Evolutionary conservation across 2,113 vertebrate species (phyloP).

Genomic region (Neoarius graeffei): DNA sequence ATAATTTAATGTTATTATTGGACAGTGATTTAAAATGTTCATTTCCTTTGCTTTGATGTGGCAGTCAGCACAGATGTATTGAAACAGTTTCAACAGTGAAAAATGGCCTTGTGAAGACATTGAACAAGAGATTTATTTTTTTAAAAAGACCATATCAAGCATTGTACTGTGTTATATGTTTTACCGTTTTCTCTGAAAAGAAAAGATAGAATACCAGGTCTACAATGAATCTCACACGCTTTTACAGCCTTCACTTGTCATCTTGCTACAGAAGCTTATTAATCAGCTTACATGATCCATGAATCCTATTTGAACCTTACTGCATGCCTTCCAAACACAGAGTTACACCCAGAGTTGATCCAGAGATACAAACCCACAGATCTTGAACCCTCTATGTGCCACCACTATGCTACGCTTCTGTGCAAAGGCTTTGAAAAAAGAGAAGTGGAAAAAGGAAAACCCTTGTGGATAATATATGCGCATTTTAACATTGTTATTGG

Average conservation of each 20-base stretch:
- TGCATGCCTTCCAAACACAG: neutral
- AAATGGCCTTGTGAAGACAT: neutral
- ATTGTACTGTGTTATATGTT: neutral
- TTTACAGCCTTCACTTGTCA: neutral
- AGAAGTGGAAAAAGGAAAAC: neutral
- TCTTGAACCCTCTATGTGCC: neutral
- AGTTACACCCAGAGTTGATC: neutral
- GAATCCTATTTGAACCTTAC: neutral
- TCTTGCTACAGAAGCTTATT: neutral
- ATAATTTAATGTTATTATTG: neutral
- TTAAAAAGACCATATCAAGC: neutral
- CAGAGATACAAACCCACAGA: slow-evolving; percentile 1
- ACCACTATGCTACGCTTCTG: neutral
- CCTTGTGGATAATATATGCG: neutral
- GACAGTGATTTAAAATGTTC: neutral
- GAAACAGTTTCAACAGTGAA: neutral
- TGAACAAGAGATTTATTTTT: neutral
- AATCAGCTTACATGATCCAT: neutral
- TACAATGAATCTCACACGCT: neutral
- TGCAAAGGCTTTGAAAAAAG: neutral
- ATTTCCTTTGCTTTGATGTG: neutral
- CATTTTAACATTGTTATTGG: slow-evolving; percentile 27
- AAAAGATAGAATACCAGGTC: neutral
- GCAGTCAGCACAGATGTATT: neutral
- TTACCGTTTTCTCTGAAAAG: neutral